A percentile compares a stretch with the other conserved stretches of the same genome.
These are phyloP conservation scores for Dryococelus australis DNA, from an alignment of 2,888 invertebrate genomes.

Conservation along the genomic window DNA sequence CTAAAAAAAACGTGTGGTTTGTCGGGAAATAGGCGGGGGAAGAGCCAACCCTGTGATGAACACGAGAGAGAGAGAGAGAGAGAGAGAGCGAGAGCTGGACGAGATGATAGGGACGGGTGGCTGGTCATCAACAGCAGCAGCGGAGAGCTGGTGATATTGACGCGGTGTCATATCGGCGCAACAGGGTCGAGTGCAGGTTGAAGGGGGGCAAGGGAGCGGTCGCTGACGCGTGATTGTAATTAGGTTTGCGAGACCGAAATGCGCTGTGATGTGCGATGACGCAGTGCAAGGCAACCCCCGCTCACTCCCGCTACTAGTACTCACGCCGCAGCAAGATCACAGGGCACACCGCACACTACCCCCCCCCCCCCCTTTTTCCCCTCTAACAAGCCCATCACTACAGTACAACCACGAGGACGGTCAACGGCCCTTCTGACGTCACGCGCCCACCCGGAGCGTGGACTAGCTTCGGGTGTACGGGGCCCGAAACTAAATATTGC, in stretches of 20 bases:
- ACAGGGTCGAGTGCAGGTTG: neutral
- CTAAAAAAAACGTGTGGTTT: neutral
- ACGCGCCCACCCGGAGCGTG: no score
- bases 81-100: neutral
- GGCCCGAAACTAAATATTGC: no score
- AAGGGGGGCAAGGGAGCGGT: neutral
- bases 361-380: no score
- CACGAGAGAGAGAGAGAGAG: neutral
- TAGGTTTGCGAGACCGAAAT: neutral
- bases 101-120: neutral
- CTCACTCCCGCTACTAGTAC: neutral
- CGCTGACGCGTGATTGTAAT: neutral
- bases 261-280: slow-evolving; percentile 10
- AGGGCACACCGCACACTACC: neutral
- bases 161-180: neutral
- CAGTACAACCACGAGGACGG: no score
- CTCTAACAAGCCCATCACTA: no score
- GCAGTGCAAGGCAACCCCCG: neutral
- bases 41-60: neutral
- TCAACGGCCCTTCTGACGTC: no score
- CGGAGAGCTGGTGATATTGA: neutral
- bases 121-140: neutral
- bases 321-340: neutral
- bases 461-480: no score
- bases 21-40: no score